These are phyloP conservation scores for Chaetodon trifasciatus DNA, from an alignment of 2,797 vertebrate genomes.

Conservation along the genomic window DNA sequence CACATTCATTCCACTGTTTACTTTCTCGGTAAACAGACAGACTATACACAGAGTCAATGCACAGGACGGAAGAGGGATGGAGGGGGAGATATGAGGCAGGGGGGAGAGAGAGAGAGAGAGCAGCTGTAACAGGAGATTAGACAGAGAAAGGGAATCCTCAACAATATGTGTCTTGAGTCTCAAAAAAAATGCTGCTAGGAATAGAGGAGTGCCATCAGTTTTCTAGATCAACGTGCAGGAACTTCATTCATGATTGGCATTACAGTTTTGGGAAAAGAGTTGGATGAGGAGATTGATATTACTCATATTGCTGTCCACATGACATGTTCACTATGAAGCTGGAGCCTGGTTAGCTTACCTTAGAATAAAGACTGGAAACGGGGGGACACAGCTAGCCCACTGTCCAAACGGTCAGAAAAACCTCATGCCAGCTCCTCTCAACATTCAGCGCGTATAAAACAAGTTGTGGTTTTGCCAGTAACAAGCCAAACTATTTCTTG, in stretches of 20 bases:
- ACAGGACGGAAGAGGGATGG: slow-evolving; percentile 50
- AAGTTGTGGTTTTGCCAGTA: neutral
- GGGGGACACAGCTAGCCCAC: too few species aligned
- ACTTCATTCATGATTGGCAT: neutral
- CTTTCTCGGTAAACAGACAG: slow-evolving; percentile 61
- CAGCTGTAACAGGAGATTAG: slow-evolving; percentile 68
- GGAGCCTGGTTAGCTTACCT: too few species aligned
- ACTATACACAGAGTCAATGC: slow-evolving; percentile 58
- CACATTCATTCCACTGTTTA: slow-evolving; percentile 75
- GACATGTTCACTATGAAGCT: too few species aligned
- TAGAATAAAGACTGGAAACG: too few species aligned
- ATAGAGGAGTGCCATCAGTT: neutral
- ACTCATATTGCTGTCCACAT: too few species aligned
- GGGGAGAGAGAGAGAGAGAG: slow-evolving; percentile 48
- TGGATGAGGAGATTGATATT: too few species aligned
- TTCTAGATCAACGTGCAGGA: neutral
- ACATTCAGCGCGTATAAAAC: neutral
- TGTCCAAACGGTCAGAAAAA: too few species aligned
- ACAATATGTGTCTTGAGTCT: slow-evolving; percentile 46
- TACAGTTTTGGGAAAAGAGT: too few species aligned
- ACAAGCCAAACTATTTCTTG: neutral
- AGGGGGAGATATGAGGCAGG: slow-evolving; percentile 44
- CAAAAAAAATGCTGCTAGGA: neutral
- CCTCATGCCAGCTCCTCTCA: too few species aligned
- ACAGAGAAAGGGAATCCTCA: slow-evolving; percentile 59